Evolutionary conservation across 2,113 vertebrate genomes (phyloP).

Genomic region (Proterorhinus semilunaris): DNA sequence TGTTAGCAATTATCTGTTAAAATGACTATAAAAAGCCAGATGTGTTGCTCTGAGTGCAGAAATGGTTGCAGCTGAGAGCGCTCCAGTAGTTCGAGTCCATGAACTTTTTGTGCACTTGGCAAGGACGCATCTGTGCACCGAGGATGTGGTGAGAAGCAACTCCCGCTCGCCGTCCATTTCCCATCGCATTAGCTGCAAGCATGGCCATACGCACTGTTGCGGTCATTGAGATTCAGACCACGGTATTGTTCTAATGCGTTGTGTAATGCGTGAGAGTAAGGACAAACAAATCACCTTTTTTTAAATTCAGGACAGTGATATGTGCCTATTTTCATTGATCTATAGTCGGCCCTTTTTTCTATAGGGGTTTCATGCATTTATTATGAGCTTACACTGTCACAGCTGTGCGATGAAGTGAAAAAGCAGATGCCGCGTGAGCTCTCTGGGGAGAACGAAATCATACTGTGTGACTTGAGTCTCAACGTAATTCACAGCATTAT

Average conservation of each 20-base stretch:
- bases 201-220: neutral
- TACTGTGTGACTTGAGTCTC: neutral
- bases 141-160: constrained; percentile 31
- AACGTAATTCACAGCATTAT: neutral
- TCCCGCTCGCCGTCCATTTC: constrained; percentile 10
- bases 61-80: constrained; percentile 18
- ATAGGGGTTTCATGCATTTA: neutral
- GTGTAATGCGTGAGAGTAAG: too few relatives aligned
- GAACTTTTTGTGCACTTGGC: constrained; percentile 39
- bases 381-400: neutral
- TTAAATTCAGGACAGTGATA: neutral
- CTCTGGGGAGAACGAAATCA: neutral
- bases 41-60: constrained; percentile 18
- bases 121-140: constrained; percentile 13
- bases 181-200: neutral
- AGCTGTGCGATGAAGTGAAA: neutral
- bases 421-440: neutral
- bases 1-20: constrained; percentile 24
- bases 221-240: neutral
- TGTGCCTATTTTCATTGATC: neutral
- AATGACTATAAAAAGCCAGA: constrained; percentile 20
- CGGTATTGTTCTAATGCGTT: neutral
- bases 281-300: too few relatives aligned
- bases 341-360: neutral
- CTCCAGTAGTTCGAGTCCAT: constrained; percentile 27